Base-by-base conservation (phyloP, 2,113 vertebrate species). In the Albula glossodonta region DNA sequence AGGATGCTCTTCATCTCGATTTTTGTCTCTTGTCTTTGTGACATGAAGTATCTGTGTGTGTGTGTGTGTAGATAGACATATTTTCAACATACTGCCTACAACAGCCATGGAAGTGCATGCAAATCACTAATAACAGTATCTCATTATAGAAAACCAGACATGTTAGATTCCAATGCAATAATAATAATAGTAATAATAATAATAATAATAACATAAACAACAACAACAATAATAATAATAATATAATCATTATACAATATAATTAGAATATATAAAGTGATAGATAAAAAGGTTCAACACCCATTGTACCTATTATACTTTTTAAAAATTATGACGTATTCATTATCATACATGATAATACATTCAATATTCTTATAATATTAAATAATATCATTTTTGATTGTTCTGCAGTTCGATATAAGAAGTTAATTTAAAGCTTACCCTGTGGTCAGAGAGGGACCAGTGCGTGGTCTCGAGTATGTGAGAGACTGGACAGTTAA, bases 1-100 rank as follows among this genome's bases (percentile, higher is more conserved):
- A 94, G 85, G 87, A 95, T 95, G 19, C 93, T 87, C 83, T 94
- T 94, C 88, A 92, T 90, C 52, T 91, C 88, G 50, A 91, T 87
- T 49, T 53, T 2, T 9, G 78, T 41, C 4, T 53, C 81, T 25
- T 22, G 81, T 13, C 79, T 57, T 86, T 91, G 82, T 78, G 51
- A 80, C 56, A 80, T 85, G 74, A 78, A 49, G 12, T 60, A 79
- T 22, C 84, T 85, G 83, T n/a, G 70, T 25, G 78, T n/a, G n/a
- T n/a, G n/a, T n/a, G 60, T 63, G 19, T 7, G 80, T n/a, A 13
- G 51, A 56, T 79, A 6, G 25, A 85, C 7, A 31, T 22, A 5
- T 51, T 84, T 70, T 52, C 9, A 31, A 85, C 13, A 63, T 25
- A 19, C 13, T 31, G 31, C 3, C n/a, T 11, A 74, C 22, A n/a